phyloP scores from a whole-genome alignment of 2,888 invertebrate genomes.

The Sclerodermus sp. region DNA sequence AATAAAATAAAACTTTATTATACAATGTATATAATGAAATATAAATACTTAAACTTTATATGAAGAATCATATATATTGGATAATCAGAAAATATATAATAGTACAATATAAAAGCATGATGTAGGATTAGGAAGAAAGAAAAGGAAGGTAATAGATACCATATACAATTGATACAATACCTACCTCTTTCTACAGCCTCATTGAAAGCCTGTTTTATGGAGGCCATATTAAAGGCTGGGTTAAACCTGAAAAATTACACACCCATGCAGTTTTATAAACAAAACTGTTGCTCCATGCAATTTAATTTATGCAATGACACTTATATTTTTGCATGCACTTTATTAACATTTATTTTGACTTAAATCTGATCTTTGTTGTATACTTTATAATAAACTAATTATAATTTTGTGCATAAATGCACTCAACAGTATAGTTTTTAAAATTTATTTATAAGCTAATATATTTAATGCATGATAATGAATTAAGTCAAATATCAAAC shows the following conservation, averaged over 20 bases:
- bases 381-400: not conserved
- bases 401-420: no score
- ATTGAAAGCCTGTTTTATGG: constrained; percentile 92
- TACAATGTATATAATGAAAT: not conserved
- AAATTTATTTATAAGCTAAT: constrained; percentile 2
- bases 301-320: constrained; percentile 36
- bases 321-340: constrained; percentile 13
- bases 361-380: constrained; percentile 7
- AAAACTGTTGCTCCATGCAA: constrained; percentile 25
- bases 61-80: not conserved
- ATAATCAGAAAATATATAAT: constrained; percentile 1
- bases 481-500: constrained; percentile 11
- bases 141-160: not conserved
- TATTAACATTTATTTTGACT: not conserved
- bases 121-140: not conserved
- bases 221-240: constrained; percentile 90
- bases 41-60: not conserved
- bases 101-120: not conserved
- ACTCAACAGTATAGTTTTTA: no score
- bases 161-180: constrained; percentile 35
- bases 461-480: constrained; percentile 7
- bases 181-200: constrained; percentile 92
- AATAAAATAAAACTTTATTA: not conserved
- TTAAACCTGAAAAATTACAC: constrained; percentile 74
- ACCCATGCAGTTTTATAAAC: constrained; percentile 45